A percentile compares a stretch with the other conserved stretches of the same genome.
Evolutionary conservation across 2,797 vertebrate genomes (phyloP).

Genomic region (Lagorchestes hirsutus): DNA sequence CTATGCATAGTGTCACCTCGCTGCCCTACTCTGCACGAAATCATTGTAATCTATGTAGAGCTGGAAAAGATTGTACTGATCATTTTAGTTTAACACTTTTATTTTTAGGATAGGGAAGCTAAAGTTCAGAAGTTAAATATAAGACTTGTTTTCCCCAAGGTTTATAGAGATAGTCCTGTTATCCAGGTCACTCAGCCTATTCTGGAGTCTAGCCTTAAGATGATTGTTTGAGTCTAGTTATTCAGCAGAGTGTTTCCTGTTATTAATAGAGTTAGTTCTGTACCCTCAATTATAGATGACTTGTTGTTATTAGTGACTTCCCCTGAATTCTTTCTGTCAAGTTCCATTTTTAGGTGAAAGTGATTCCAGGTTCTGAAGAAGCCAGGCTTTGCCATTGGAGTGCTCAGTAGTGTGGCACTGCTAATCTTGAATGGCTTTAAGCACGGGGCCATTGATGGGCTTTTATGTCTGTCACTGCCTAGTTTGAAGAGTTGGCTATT

Average conservation of each 20-base stretch:
- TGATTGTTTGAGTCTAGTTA: neutral
- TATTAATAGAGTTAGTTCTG: neutral
- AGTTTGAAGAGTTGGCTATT: neutral
- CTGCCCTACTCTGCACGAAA: neutral
- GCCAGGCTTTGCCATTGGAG: neutral
- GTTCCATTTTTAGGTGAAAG: neutral
- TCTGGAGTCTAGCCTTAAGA: neutral
- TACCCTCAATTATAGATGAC: neutral
- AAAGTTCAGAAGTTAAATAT: neutral
- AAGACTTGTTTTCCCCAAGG: neutral
- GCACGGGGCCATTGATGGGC: neutral
- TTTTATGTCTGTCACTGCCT: neutral
- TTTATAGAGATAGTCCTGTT: neutral
- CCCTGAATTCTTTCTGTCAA: neutral
- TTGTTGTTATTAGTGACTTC: neutral
- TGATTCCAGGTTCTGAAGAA: neutral
- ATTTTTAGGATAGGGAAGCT: neutral
- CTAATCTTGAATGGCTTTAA: neutral
- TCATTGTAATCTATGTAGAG: neutral
- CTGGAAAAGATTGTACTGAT: neutral
- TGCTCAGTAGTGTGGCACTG: neutral
- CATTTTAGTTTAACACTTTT: neutral
- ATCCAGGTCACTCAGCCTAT: neutral
- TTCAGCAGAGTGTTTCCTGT: neutral
- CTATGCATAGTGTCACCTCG: neutral